Percentiles rank a stretch among this genome's conserved stretches.
These are phyloP conservation scores for Anolis sagrei DNA, from an alignment of 2,113 vertebrate species.

Conservation along the genomic window DNA sequence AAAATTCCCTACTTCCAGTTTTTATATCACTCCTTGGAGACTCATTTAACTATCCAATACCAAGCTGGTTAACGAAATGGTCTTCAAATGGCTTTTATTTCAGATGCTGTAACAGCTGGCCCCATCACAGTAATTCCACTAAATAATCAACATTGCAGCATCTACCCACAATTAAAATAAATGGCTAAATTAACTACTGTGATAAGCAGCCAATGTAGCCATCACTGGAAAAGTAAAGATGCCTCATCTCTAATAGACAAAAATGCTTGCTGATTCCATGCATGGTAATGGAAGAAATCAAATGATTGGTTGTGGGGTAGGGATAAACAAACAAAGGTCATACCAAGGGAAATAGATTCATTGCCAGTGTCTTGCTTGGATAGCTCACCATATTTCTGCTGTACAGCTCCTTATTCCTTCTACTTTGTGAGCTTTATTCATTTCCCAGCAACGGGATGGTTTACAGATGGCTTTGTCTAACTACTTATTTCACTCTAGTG, in stretches of 20 bases:
- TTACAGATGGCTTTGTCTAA: constrained; percentile 33
- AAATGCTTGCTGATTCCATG: too few relatives aligned
- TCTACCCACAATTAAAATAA: constrained; percentile 55
- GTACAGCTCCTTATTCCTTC: background rate
- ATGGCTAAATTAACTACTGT: constrained; percentile 27
- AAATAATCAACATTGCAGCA: constrained; percentile 38
- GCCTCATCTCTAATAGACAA: background rate
- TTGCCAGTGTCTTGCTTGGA: constrained; percentile 4
- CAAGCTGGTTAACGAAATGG: constrained; percentile 51
- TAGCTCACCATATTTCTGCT: constrained; percentile 7
- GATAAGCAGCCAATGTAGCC: background rate
- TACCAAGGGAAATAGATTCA: constrained; percentile 27
- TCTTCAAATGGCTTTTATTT: constrained; percentile 14
- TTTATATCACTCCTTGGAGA: constrained; percentile 40
- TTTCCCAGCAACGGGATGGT: constrained; percentile 18
- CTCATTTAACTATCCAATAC: constrained; percentile 40
- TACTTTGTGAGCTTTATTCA: constrained; percentile 25
- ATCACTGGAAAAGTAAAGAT: constrained; percentile 7
- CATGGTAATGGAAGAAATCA: background rate
- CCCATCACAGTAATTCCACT: constrained; percentile 38
- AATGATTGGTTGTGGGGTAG: background rate
- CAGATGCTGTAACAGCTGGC: constrained; percentile 4
- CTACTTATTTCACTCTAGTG: constrained; percentile 43
- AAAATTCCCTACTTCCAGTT: constrained; percentile 37
- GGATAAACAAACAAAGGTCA: constrained; percentile 12